Evolutionary conservation across 2,797 vertebrate species (phyloP), one percentile per base, ranked within the genome.

Genomic region (Danio tinwini): DNA sequence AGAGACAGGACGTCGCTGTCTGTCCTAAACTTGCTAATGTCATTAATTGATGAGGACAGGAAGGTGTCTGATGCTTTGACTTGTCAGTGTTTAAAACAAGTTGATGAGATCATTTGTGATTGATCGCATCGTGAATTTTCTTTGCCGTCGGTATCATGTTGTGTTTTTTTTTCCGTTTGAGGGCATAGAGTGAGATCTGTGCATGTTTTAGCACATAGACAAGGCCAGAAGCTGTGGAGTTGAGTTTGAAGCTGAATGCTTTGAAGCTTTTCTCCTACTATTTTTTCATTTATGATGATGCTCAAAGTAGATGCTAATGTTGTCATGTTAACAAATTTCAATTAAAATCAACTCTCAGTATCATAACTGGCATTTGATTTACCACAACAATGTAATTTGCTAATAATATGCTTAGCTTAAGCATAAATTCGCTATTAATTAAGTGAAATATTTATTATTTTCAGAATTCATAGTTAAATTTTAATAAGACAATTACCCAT

Each of bases 191-290:
- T 55, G 59, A 65, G 55, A 47, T 61, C 40, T 67, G 17, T 49
- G 56, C 62, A 71, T 76, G 64, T 78, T 69, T 76, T 70, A 53
- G 81, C 59, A 82, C 52, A 62, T 68, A 19, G 72, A 72, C 74
- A 37, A 80, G 80, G 58, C 75, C 16, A 72, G 55, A 7, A 77
- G 68, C 55, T 50, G 63, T 65, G 45, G 53, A 42, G 61, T 17
- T 80, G 53, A 42, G 61, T 17, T 80, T 55, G 55, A 17, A 55
- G 7, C 45, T 21, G 5, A 42, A 42, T 56, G 37, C 84, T 65
- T 49, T 71, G 29, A 73, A 70, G 74, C 14, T 58, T 29, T 76
- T 78, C 53, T 52, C 29, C 6, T 42, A 53, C 29, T 56, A 21
- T 75, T 17, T 62, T 52, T 17, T 21, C 12, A 42, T 73, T 50